These are phyloP conservation scores for Acrobasis suavella DNA, from an alignment of 2,888 invertebrate species.

Conservation along the genomic window DNA sequence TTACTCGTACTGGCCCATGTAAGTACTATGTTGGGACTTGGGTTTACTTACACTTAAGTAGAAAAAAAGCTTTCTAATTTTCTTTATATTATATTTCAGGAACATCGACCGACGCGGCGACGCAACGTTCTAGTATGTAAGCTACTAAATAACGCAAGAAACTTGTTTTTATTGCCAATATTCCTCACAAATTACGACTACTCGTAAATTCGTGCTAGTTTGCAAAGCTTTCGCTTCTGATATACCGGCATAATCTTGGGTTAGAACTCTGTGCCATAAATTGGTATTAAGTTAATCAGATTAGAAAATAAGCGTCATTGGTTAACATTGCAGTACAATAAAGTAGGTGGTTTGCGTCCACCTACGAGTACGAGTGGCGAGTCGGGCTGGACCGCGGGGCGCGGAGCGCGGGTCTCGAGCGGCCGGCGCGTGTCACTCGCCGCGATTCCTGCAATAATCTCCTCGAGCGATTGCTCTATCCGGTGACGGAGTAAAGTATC, in stretches of 20 bases:
- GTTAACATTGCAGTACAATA: constrained; percentile 41
- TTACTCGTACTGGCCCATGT: not conserved
- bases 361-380: constrained; percentile 38
- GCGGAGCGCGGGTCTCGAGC: constrained; percentile 31
- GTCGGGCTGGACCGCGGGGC: constrained; percentile 26
- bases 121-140: too few species aligned
- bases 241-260: constrained; percentile 1
- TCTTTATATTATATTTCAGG: not conserved
- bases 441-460: constrained; percentile 68
- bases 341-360: constrained; percentile 45
- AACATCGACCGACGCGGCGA: not conserved
- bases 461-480: constrained; percentile 76
- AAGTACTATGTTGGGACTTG: too few species aligned
- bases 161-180: constrained; percentile 4
- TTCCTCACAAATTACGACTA: constrained; percentile 5
- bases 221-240: constrained; percentile 6
- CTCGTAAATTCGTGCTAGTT: constrained; percentile 15
- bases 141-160: not conserved
- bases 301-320: constrained; percentile 56
- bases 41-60: too few species aligned
- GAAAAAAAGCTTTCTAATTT: not conserved
- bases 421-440: constrained; percentile 65
- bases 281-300: constrained; percentile 38
- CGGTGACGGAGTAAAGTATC: constrained; percentile 80
- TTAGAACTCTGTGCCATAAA: constrained; percentile 36